These are phyloP conservation scores for Numida meleagris DNA, from an alignment of 2,113 vertebrate genomes.

Conservation along the genomic window DNA sequence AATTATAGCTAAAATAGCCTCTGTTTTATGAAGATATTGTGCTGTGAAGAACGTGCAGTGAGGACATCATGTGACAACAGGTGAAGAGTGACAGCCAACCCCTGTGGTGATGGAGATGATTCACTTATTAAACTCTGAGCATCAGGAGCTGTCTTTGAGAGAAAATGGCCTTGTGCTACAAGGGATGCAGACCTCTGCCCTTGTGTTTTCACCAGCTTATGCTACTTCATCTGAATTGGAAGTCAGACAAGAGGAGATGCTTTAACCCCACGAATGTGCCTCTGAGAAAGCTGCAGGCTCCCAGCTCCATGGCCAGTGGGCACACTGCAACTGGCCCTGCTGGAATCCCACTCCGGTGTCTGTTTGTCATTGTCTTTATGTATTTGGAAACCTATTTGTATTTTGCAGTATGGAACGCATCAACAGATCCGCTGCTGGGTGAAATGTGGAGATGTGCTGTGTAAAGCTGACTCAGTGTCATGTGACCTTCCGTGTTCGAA, in stretches of 20 bases:
- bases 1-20: neutral
- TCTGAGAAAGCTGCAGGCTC: neutral
- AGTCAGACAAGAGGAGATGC: neutral
- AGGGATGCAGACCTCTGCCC: neutral
- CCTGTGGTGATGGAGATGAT: neutral
- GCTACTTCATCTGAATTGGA: neutral
- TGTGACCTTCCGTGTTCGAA: neutral
- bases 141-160: neutral
- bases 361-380: neutral
- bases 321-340: neutral
- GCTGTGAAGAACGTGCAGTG: neutral
- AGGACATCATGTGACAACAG: neutral
- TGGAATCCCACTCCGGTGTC: fast-evolving
- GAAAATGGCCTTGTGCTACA: neutral
- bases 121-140: neutral
- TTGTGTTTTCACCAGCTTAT: neutral
- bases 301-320: neutral
- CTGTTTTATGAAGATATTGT: neutral
- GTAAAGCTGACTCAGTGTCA: neutral
- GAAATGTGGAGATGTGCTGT: neutral
- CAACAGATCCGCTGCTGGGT: neutral
- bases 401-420: neutral
- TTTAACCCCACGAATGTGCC: neutral
- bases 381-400: neutral
- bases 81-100: neutral